A percentile compares a stretch with the other conserved stretches of the same genome.
Conservation (phyloP, 2,113 vertebrate genomes). For the Alces alces region DNA sequence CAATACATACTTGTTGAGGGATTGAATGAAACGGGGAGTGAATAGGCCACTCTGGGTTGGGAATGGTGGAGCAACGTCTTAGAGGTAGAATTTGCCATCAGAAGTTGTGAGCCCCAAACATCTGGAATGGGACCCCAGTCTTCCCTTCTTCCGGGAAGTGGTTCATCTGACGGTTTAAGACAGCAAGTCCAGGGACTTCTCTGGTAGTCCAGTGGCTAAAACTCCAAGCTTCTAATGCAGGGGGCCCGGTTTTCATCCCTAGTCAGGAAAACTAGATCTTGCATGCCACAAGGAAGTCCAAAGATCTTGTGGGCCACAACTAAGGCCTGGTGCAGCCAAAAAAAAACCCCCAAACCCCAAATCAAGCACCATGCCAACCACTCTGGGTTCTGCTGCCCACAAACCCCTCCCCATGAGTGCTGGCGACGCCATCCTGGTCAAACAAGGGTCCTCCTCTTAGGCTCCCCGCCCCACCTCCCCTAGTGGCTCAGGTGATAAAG, state of each 20-base stretch:
- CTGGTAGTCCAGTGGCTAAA: not conserved
- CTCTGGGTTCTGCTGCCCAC: not conserved
- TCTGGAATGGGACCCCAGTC: too few relatives aligned
- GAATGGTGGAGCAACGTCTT: too few relatives aligned
- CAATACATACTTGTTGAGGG: not conserved
- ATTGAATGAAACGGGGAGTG: not conserved
- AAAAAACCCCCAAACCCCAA: not conserved
- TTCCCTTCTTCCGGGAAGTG: fast-evolving
- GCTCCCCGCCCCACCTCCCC: not conserved
- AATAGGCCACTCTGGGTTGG: fast-evolving
- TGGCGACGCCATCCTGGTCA: too few relatives aligned
- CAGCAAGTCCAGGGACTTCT: not conserved
- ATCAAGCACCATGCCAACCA: not conserved
- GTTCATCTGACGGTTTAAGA: not conserved
- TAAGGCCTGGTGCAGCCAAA: not conserved
- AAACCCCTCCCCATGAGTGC: too few relatives aligned
- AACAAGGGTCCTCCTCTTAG: too few relatives aligned
- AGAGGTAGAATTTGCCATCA: too few relatives aligned
- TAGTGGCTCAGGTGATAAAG: not conserved
- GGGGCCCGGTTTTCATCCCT: not conserved
- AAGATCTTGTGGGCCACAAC: not conserved
- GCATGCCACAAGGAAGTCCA: not conserved
- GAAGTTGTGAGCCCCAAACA: not conserved
- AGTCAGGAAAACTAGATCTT: not conserved
- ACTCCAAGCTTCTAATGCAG: not conserved